Conservation (phyloP, 1,140 invertebrate genomes). For the Heliconius himera region DNA sequence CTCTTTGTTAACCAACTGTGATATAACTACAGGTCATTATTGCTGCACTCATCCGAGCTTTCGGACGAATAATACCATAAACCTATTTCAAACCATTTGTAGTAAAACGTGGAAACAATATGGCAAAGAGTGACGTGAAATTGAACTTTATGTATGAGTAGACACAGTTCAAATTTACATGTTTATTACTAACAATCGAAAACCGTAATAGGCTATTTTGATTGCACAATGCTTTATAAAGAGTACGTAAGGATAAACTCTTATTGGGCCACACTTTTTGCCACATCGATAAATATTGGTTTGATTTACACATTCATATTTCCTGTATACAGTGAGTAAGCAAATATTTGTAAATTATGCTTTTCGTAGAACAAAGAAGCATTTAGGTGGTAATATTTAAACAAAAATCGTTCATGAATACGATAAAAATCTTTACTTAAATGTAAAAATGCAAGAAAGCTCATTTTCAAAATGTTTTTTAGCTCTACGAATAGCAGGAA, state of each 20-base stretch:
- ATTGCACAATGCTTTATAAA: constrained; percentile 4
- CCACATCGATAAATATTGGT: neutral
- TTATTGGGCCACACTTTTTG: constrained; percentile 4
- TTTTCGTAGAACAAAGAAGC: neutral
- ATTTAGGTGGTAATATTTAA: neutral
- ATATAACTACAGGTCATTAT: constrained; percentile 60
- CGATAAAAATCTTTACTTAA: neutral
- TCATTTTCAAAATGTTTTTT: neutral
- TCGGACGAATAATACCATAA: constrained; percentile 28
- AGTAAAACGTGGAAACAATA: constrained; percentile 9
- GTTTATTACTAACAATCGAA: neutral
- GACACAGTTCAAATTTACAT: neutral
- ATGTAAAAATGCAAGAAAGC: constrained; percentile 7
- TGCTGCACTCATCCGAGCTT: constrained; percentile 41
- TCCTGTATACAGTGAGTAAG: constrained; percentile 34
- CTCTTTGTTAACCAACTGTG: constrained; percentile 49
- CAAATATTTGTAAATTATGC: constrained; percentile 44
- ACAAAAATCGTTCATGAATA: neutral
- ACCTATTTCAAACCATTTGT: constrained; percentile 19
- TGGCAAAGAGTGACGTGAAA: neutral
- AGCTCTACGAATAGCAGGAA: constrained; percentile 6
- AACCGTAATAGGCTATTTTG: constrained; percentile 11
- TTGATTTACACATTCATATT: constrained; percentile 12
- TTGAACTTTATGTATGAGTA: neutral
- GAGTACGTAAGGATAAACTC: constrained; percentile 8